Conservation (phyloP, 2,888 invertebrate genomes). For the Phaonia tiefii region DNA sequence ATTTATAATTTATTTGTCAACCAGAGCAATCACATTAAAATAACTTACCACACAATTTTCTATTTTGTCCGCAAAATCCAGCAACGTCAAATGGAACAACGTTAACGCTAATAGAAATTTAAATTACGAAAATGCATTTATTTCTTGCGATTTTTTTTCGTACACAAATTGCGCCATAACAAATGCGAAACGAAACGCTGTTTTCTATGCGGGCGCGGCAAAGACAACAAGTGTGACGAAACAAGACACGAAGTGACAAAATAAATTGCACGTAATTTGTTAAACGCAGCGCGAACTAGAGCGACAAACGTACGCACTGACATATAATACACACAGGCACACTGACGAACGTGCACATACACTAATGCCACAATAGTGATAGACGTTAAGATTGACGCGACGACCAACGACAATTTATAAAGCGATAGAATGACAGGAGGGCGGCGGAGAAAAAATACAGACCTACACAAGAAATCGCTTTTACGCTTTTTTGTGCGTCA, state of each 20-base stretch:
- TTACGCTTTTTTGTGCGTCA: no score
- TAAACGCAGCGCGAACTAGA: background rate
- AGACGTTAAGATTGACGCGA: slow-evolving; percentile 1
- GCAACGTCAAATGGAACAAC: background rate
- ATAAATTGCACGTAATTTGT: slow-evolving; percentile 28
- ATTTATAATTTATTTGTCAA: no score
- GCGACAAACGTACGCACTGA: no score
- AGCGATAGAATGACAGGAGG: background rate
- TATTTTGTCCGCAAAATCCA: background rate
- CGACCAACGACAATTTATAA: slow-evolving; percentile 6
- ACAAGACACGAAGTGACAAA: background rate
- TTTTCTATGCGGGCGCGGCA: no score
- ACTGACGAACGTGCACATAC: background rate
- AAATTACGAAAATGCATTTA: slow-evolving; percentile 28
- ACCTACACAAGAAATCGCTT: slow-evolving; percentile 8
- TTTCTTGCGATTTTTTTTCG: background rate
- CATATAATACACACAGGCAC: background rate
- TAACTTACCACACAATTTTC: slow-evolving; percentile 16
- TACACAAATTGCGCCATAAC: background rate
- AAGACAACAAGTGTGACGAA: no score
- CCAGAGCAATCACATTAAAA: background rate
- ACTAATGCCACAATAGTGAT: background rate
- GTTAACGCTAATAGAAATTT: slow-evolving; percentile 10
- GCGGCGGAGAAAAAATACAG: background rate
- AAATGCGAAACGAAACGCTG: no score